These are phyloP conservation scores for Rhineura floridana DNA, from an alignment of 2,113 vertebrate species.

Conservation along the genomic window DNA sequence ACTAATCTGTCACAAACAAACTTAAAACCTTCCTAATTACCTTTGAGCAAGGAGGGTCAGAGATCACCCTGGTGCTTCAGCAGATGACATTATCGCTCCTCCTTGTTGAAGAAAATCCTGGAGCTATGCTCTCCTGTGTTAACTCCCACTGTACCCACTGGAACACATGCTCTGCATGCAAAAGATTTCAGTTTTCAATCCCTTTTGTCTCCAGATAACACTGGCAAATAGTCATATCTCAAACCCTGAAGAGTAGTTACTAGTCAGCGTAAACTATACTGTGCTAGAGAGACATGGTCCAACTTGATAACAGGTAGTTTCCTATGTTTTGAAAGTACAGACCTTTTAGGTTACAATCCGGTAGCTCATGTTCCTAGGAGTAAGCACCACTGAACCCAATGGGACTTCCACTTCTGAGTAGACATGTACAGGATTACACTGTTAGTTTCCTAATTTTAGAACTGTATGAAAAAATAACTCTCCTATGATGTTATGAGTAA, in stretches of 20 bases:
- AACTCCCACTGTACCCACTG: no score
- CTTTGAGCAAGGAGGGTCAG: no score
- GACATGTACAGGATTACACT: not conserved
- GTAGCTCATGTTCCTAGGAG: no score
- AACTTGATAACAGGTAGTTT: not conserved
- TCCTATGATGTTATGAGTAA: not conserved
- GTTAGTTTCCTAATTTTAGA: not conserved
- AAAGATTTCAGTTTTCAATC: not conserved
- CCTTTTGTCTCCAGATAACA: not conserved
- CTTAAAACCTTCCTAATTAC: no score
- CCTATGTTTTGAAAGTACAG: not conserved
- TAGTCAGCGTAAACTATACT: not conserved
- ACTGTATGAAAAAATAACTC: not conserved
- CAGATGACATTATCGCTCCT: no score
- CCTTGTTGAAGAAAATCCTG: no score
- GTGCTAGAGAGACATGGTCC: not conserved
- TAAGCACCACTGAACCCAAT: not conserved
- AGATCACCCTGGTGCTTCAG: no score
- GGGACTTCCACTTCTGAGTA: not conserved
- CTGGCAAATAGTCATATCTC: not conserved
- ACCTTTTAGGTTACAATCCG: not conserved
- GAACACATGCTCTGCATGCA: not conserved
- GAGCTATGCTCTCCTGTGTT: no score
- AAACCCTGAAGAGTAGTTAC: not conserved
- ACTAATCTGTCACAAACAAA: no score